Conservation (phyloP, 37 sponge, comb jelly and placozoan species). For the Halichondria panicea region DNA sequence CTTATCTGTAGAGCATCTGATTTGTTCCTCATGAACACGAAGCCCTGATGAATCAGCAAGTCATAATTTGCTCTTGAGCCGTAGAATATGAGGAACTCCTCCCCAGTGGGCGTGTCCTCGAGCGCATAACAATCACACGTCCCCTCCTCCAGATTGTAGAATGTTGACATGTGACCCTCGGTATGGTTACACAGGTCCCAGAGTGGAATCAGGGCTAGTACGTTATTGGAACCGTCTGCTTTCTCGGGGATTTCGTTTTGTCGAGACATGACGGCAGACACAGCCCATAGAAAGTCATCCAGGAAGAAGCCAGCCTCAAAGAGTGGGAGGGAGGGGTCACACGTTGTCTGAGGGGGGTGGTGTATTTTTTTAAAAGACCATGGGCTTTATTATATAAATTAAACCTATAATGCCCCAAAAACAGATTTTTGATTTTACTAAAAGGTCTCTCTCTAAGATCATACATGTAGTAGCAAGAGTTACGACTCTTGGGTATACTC, state of each 20-base stretch:
- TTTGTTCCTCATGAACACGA: slow-evolving; percentile 53
- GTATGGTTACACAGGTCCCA: slow-evolving; percentile 87
- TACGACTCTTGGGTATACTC: slow-evolving; percentile 13
- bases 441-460: not conserved
- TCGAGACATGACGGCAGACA: slow-evolving; percentile 74
- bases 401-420: too few relatives aligned
- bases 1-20: slow-evolving; percentile 49
- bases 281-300: slow-evolving; percentile 77
- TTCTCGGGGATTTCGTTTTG: slow-evolving; percentile 71
- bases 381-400: too few relatives aligned
- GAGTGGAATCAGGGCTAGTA: slow-evolving; percentile 71
- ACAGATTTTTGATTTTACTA: not conserved
- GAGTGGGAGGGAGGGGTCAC: slow-evolving; percentile 20
- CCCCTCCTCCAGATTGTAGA: slow-evolving; percentile 40
- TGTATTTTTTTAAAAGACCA: too few relatives aligned
- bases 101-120: slow-evolving; percentile 13
- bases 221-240: not conserved
- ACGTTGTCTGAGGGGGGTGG: slow-evolving; percentile 5
- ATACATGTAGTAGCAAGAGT: not conserved
- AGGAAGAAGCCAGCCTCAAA: slow-evolving; percentile 56
- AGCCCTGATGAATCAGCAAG: slow-evolving; percentile 72
- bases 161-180: slow-evolving; percentile 49
- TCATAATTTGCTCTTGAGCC: slow-evolving; percentile 67
- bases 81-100: slow-evolving; percentile 75
- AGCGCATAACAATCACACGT: slow-evolving; percentile 57